Percentiles rank a stretch among this genome's conserved stretches.
Evolutionary conservation across 2,888 invertebrate genomes (phyloP).

Genomic region (Eupeodes luniger): DNA sequence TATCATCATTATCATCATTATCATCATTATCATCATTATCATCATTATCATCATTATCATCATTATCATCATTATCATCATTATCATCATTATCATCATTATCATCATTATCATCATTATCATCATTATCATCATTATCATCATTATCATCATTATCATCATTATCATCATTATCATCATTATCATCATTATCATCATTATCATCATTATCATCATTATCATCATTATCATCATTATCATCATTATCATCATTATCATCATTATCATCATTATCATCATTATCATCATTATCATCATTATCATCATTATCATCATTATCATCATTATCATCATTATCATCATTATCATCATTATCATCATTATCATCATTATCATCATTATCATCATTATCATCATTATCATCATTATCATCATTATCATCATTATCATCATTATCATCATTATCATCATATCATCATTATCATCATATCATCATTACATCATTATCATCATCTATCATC

Average conservation of each 20-base stretch:
- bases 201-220: too few relatives aligned
- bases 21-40: not conserved
- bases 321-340: not conserved
- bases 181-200: too few relatives aligned
- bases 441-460: too few relatives aligned
- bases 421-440: too few relatives aligned
- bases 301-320: not conserved
- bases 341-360: not conserved
- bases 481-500: too few relatives aligned
- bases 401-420: too few relatives aligned
- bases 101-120: not conserved
- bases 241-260: not conserved
- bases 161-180: too few relatives aligned
- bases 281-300: not conserved
- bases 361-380: not conserved
- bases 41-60: not conserved
- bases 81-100: not conserved
- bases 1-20: not conserved
- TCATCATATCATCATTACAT: too few relatives aligned
- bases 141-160: not conserved
- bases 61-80: not conserved
- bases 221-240: too few relatives aligned
- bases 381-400: too few relatives aligned
- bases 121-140: not conserved
- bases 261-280: not conserved